phyloP scores from a whole-genome alignment of 2,797 vertebrate genomes.

The Podarcis siculus region DNA sequence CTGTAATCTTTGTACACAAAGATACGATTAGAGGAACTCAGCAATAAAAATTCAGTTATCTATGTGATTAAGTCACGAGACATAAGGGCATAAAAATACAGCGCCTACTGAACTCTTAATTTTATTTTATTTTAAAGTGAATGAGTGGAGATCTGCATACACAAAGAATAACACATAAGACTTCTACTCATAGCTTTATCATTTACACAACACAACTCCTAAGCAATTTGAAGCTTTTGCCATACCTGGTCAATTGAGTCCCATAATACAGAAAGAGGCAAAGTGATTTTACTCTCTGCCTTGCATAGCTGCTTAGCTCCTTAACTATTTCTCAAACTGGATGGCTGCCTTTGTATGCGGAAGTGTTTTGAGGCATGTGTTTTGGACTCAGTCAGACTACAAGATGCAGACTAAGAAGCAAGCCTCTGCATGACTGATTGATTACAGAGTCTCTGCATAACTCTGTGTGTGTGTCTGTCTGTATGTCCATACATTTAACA shows the following conservation, averaged over 20 bases:
- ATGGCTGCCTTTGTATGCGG: neutral
- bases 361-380: neutral
- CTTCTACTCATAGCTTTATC: neutral
- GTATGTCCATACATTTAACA: neutral
- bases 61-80: neutral
- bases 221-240: neutral
- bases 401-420: neutral
- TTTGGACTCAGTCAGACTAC: neutral
- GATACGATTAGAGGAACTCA: neutral
- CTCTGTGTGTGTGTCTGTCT: too few relatives aligned
- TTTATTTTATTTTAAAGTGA: neutral
- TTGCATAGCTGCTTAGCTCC: neutral
- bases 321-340: neutral
- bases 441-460: too few relatives aligned
- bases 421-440: neutral
- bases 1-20: neutral
- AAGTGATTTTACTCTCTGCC: neutral
- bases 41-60: neutral
- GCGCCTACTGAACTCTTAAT: neutral
- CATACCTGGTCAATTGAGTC: neutral
- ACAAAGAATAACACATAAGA: neutral
- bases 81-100: neutral
- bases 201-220: neutral
- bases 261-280: neutral
- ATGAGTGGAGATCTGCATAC: neutral